A percentile compares a stretch with the other conserved stretches of the same genome.
Evolutionary conservation across 1,140 invertebrate genomes (phyloP).

Genomic region (Drosophila punjabiensis): DNA sequence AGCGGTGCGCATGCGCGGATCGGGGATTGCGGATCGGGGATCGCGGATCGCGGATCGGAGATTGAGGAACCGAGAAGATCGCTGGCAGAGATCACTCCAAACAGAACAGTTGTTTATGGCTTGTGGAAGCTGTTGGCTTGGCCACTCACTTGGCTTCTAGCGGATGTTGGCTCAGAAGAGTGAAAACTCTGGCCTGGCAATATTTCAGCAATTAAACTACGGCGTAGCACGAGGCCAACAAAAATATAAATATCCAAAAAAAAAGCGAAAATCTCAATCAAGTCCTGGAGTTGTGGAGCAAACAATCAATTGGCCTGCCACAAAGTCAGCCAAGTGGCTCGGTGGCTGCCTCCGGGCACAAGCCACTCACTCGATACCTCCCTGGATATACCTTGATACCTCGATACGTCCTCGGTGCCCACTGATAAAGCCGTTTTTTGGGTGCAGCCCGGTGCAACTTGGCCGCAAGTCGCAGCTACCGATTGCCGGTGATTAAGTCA

Average conservation of each 20-base stretch:
- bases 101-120: conserved; percentile 75
- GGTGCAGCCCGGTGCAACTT: conserved; percentile 57
- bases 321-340: conserved; percentile 60
- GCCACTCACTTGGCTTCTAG: conserved; percentile 31
- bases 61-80: conserved; percentile 27
- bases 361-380: conserved; percentile 69
- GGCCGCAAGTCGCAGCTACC: conserved; percentile 64
- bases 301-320: conserved; percentile 75
- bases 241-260: not conserved
- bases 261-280: conserved; percentile 56
- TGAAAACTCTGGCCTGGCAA: conserved; percentile 53
- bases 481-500: conserved; percentile 79
- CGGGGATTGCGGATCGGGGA: conserved; percentile 28
- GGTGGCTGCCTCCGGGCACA: conserved; percentile 52
- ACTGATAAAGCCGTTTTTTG: conserved; percentile 75
- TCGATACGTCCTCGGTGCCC: conserved; percentile 14
- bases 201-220: conserved; percentile 28
- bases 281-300: conserved; percentile 77
- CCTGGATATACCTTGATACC: conserved; percentile 32
- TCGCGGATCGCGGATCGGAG: conserved; percentile 31
- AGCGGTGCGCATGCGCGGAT: conserved; percentile 68
- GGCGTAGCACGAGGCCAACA: conserved; percentile 16
- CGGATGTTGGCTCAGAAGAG: conserved; percentile 56
- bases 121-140: conserved; percentile 61
- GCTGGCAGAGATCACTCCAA: conserved; percentile 52